Base-by-base conservation (phyloP, 1,140 invertebrate species). In the Drosophila pseudoobscura region DNA sequence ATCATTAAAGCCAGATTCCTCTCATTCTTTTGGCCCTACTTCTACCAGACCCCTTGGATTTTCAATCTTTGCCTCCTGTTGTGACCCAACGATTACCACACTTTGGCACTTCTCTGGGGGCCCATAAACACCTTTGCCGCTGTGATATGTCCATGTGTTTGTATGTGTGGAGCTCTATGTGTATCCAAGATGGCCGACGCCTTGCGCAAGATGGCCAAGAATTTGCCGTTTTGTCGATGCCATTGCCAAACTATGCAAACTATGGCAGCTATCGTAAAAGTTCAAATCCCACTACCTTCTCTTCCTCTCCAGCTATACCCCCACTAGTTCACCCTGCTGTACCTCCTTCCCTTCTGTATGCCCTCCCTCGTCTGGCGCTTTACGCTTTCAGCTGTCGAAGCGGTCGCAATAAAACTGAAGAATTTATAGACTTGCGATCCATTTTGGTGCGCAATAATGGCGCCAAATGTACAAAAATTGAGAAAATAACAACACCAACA, bases 401-500 rank as follows among this genome's bases (percentile, higher is more conserved):
- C 83, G 83, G 84, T 75, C 83, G 88, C 77, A 90, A 90, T 90
- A 90, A 90, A 90, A 90, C 90, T 61, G 74, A 85, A 90, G 80
- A 88, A 90, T 90, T 90, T 90, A 90, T 90, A 70, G 83, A 80
- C 88, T 89, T 76, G 80, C 80, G 80, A 84, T 83, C 70, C 80
- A 84, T 89, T 39, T 87, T 78, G 83, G 78, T 87, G 83, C 83
- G 83, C 83, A 87, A 87, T 87, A 88, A 88, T 88, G 83, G 83
- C 83, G 83, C 83, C 84, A 88, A 88, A 83, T 89, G 77, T 72
- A 83, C 64, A 82, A 70, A 88, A 87, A 88, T 78, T 69, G 88
- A 87, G 58, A 78, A 56, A 74, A 73, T 2, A 31, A 31, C 29
- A 31, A 57, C 50, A 15, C 15, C 15, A 41, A 57, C 44, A 45